Conservation (phyloP, 2,113 vertebrate genomes). For the Bothrops jararaca region DNA sequence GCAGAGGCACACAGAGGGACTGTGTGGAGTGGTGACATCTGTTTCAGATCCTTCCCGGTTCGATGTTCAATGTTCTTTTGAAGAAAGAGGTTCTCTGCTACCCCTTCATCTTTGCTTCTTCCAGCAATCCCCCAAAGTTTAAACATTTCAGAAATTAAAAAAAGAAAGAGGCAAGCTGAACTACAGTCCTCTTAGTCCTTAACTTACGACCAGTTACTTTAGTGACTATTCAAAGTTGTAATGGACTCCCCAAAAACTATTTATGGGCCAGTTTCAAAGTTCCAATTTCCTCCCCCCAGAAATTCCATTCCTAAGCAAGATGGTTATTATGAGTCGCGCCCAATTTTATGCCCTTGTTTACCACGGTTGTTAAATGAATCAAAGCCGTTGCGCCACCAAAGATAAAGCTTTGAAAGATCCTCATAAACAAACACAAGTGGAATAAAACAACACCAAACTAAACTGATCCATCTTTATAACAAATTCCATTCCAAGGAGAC, state of each 20-base stretch:
- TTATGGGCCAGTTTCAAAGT: too few species aligned
- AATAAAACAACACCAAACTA: conserved; percentile 5
- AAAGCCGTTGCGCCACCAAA: not conserved
- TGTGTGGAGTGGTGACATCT: not conserved
- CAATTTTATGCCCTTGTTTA: too few species aligned
- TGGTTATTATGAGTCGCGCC: too few species aligned
- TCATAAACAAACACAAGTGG: not conserved
- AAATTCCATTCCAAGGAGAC: conserved; percentile 25
- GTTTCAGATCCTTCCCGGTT: not conserved
- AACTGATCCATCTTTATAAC: conserved; percentile 17
- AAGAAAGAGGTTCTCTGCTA: not conserved
- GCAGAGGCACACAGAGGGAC: not conserved
- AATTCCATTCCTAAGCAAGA: too few species aligned
- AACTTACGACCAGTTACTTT: not conserved
- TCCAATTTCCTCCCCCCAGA: too few species aligned
- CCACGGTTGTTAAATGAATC: too few species aligned
- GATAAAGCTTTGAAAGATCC: not conserved
- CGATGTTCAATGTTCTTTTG: not conserved
- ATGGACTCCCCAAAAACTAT: too few species aligned
- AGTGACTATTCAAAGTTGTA: not conserved
- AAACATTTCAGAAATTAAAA: not conserved
- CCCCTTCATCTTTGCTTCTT: not conserved
- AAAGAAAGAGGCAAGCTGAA: not conserved
- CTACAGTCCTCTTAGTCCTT: not conserved
- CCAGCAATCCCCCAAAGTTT: not conserved